Evolutionary conservation across 2,113 vertebrate species (phyloP).

Genomic region (Entomyzon cyanotis): DNA sequence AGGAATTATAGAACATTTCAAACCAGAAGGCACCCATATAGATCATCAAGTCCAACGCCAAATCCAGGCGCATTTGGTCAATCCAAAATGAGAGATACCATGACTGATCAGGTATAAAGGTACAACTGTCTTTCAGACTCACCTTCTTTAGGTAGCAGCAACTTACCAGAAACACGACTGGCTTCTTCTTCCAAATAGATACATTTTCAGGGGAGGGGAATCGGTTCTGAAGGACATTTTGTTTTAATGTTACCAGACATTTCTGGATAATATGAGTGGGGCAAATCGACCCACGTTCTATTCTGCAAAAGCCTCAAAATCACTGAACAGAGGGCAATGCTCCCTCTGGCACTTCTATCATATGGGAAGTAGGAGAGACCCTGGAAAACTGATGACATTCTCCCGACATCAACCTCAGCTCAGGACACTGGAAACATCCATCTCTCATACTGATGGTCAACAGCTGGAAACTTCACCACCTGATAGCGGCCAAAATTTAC

Average conservation of each 20-base stretch:
- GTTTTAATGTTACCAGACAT: neutral
- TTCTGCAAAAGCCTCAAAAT: neutral
- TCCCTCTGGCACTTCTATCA: neutral
- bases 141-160: neutral
- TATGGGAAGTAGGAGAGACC: rapidly evolving
- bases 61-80: neutral
- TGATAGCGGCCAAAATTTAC: neutral
- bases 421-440: neutral
- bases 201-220: rapidly evolving
- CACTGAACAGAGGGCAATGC: no score
- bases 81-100: neutral
- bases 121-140: neutral
- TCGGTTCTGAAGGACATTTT: neutral
- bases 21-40: neutral
- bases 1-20: neutral
- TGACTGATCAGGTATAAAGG: rapidly evolving
- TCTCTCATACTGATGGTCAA: rapidly evolving
- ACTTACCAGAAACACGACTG: neutral
- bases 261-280: neutral
- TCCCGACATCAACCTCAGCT: rapidly evolving
- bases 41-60: no score
- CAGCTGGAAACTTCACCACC: neutral
- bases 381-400: neutral
- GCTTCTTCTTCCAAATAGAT: neutral
- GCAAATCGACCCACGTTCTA: neutral